Evolutionary conservation across 2,113 vertebrate species (phyloP).

Genomic region (Gobiocypris rarus): DNA sequence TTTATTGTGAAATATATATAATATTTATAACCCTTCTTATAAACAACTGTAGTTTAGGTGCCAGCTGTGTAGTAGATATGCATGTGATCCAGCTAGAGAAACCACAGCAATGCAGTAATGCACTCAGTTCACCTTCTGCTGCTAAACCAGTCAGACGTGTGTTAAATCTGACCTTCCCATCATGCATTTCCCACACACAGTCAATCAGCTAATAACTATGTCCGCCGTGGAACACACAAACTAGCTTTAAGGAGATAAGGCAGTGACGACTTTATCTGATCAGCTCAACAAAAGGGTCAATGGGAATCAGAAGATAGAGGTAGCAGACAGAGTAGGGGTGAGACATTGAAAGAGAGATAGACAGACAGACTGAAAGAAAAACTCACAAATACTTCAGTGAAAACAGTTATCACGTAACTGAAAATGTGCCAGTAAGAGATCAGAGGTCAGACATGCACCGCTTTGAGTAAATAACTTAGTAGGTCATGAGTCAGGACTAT

Average conservation of each 20-base stretch:
- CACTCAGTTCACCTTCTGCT: constrained; percentile 14
- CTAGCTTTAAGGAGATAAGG: not conserved
- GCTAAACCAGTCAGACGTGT: constrained; percentile 57
- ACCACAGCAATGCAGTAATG: constrained; percentile 34
- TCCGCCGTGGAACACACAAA: not conserved
- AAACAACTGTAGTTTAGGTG: not conserved
- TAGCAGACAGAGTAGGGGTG: not conserved
- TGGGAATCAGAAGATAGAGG: constrained; percentile 12
- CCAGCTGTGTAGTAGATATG: not conserved
- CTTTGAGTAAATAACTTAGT: constrained; percentile 11
- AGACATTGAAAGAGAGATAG: not conserved
- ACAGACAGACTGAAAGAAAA: constrained; percentile 22
- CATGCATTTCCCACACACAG: constrained; percentile 20
- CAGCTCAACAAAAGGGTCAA: constrained; percentile 16
- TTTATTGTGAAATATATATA: too few relatives aligned
- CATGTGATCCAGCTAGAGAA: constrained; percentile 14
- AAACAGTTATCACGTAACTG: not conserved
- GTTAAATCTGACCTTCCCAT: constrained; percentile 40
- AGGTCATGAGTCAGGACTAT: constrained; percentile 9
- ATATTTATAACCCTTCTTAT: not conserved
- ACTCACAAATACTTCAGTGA: not conserved
- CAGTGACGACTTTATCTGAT: constrained; percentile 26
- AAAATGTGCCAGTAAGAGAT: not conserved
- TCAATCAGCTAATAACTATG: constrained; percentile 20
- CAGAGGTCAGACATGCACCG: not conserved